Percentiles rank a stretch among this genome's conserved stretches.
Conservation (phyloP, 2,113 vertebrate genomes). For the Pterophyllum scalare region DNA sequence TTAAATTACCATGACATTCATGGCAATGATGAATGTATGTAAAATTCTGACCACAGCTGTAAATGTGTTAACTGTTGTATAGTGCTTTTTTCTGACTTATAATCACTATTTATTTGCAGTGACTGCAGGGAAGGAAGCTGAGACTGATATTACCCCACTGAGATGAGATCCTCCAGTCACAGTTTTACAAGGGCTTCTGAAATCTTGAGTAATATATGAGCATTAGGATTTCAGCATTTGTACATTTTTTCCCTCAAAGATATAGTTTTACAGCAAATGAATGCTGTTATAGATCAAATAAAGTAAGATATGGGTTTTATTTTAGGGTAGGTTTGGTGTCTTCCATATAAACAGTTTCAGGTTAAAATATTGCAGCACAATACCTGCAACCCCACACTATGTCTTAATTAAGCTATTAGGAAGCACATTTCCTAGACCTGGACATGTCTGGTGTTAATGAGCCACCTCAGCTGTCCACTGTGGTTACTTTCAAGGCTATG, state of each 20-base stretch:
- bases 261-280: not conserved
- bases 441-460: conserved; percentile 61
- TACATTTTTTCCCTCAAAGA: not conserved
- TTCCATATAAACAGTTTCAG: not conserved
- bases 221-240: conserved; percentile 26
- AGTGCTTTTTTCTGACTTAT: conserved; percentile 36
- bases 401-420: conserved; percentile 59
- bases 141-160: conserved; percentile 59
- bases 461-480: conserved; percentile 59
- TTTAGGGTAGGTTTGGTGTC: not conserved
- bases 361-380: conserved; percentile 1
- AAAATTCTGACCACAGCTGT: not conserved
- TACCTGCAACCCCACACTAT: conserved; percentile 13
- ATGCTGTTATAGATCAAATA: not conserved
- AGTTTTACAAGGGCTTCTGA: conserved; percentile 25
- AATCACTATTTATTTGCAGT: conserved; percentile 63
- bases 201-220: conserved; percentile 36
- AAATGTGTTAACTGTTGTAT: conserved; percentile 41
- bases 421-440: conserved; percentile 42
- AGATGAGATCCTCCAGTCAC: conserved; percentile 51
- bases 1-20: not conserved
- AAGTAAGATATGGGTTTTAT: not conserved
- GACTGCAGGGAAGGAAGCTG: conserved; percentile 55
- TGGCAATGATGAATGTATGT: not conserved
- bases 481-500: conserved; percentile 64